Percentiles rank a stretch among this genome's conserved stretches.
phyloP scores from a whole-genome alignment of 1,140 invertebrate species.

The Lepidurus arcticus region DNA sequence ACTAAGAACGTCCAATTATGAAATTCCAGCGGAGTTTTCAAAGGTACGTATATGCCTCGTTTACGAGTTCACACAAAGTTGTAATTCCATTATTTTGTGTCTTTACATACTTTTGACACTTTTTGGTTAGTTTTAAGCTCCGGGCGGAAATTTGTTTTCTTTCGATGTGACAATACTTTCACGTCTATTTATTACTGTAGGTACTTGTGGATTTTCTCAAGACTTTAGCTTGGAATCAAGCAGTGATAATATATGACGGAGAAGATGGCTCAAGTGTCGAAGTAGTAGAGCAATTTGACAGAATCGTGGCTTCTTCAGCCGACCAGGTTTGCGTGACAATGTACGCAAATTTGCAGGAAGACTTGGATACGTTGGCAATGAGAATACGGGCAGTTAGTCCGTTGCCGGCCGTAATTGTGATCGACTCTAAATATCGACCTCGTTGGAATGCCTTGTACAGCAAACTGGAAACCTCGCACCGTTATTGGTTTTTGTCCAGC shows the following conservation, averaged over 20 bases:
- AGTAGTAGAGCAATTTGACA: constrained; percentile 40
- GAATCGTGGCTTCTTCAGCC: constrained; percentile 36
- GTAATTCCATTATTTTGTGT: neutral
- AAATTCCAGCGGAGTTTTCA: neutral
- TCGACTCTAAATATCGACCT: constrained; percentile 28
- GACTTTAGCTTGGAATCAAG: constrained; percentile 43
- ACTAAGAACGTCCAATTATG: neutral
- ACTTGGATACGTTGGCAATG: constrained; percentile 39
- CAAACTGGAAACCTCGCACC: neutral
- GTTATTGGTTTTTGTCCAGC: constrained; percentile 26
- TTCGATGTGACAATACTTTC: neutral
- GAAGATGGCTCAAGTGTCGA: constrained; percentile 40
- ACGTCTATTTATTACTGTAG: constrained; percentile 38
- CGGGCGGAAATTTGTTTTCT: too few relatives aligned
- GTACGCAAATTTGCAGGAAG: constrained; percentile 34
- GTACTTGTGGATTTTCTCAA: constrained; percentile 40
- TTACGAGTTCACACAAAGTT: neutral
- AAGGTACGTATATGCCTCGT: neutral
- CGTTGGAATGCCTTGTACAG: neutral
- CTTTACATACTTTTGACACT: too few relatives aligned
- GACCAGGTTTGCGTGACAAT: constrained; percentile 35
- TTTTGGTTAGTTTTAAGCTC: too few relatives aligned
- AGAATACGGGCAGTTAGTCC: constrained; percentile 38
- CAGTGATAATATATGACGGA: constrained; percentile 42
- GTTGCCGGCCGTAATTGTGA: constrained; percentile 36